Conservation (phyloP, 2,113 vertebrate species). For the Tupaia tana region DNA sequence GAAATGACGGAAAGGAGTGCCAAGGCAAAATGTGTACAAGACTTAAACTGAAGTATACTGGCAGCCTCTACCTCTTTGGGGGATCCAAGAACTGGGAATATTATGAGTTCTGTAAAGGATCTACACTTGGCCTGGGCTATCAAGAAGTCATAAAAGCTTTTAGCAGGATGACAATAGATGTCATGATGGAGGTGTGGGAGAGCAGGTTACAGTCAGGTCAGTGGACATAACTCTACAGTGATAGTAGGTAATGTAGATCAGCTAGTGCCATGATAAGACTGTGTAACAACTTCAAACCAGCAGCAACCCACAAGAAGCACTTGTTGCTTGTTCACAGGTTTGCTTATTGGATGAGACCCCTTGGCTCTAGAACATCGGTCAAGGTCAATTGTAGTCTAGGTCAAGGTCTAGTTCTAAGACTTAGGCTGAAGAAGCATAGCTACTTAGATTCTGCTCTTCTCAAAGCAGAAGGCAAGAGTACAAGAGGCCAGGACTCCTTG, state of each 20-base stretch:
- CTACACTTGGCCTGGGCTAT: not conserved
- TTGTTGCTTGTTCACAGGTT: not conserved
- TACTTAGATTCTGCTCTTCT: not conserved
- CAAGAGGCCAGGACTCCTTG: not conserved
- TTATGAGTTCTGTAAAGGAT: not conserved
- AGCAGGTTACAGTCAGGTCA: too few species aligned
- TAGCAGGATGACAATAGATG: not conserved
- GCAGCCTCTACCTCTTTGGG: not conserved
- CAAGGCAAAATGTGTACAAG: not conserved
- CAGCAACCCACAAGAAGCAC: too few species aligned
- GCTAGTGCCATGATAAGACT: not conserved
- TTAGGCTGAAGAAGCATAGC: not conserved
- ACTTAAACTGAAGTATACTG: rapidly evolving
- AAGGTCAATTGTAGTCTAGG: not conserved
- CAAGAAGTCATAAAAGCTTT: not conserved
- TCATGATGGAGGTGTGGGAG: not conserved
- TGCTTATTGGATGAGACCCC: not conserved
- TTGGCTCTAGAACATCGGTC: not conserved
- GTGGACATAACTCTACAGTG: rapidly evolving
- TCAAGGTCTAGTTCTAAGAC: not conserved
- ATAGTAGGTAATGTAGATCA: not conserved
- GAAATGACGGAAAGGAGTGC: not conserved
- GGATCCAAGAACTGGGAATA: not conserved
- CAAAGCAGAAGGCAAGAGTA: not conserved
- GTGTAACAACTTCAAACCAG: not conserved